Evolutionary conservation across 2,113 vertebrate species (phyloP).

Genomic region (Taurulus bubalis): DNA sequence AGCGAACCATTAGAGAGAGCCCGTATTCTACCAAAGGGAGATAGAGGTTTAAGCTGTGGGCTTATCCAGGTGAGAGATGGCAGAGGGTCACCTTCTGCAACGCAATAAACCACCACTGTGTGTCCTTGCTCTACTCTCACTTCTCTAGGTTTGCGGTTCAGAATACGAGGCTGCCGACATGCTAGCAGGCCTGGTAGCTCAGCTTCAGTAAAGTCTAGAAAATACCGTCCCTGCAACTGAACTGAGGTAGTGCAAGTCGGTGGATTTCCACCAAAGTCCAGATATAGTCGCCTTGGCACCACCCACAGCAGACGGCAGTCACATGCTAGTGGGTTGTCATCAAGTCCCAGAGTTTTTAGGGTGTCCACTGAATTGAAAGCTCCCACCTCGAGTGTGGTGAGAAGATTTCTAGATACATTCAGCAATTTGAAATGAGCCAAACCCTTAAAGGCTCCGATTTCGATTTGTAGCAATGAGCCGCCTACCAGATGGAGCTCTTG

Average conservation of each 20-base stretch:
- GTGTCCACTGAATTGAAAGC: slow-evolving; percentile 84
- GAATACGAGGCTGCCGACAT: slow-evolving; percentile 84
- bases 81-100: slow-evolving; percentile 85
- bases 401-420: slow-evolving; percentile 86
- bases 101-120: slow-evolving; percentile 83
- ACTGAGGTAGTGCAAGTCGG: slow-evolving; percentile 83
- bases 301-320: slow-evolving; percentile 92
- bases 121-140: slow-evolving; percentile 84
- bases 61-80: slow-evolving; percentile 86
- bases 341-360: slow-evolving; percentile 85
- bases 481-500: slow-evolving; percentile 88
- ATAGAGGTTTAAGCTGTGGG: slow-evolving; percentile 78
- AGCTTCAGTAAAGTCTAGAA: slow-evolving; percentile 82
- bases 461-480: slow-evolving; percentile 79
- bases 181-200: slow-evolving; percentile 84
- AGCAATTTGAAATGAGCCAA: slow-evolving; percentile 82
- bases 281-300: slow-evolving; percentile 67
- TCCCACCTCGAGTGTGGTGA: slow-evolving; percentile 85
- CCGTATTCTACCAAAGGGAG: slow-evolving; percentile 79
- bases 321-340: slow-evolving; percentile 87
- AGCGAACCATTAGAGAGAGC: slow-evolving; percentile 85
- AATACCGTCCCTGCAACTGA: slow-evolving; percentile 76
- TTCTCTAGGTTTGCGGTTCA: slow-evolving; percentile 72
- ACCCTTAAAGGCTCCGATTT: slow-evolving; percentile 84
- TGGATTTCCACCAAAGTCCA: slow-evolving; percentile 78